These are phyloP conservation scores for Malaclemys terrapin DNA, from an alignment of 2,113 vertebrate genomes.

Conservation along the genomic window DNA sequence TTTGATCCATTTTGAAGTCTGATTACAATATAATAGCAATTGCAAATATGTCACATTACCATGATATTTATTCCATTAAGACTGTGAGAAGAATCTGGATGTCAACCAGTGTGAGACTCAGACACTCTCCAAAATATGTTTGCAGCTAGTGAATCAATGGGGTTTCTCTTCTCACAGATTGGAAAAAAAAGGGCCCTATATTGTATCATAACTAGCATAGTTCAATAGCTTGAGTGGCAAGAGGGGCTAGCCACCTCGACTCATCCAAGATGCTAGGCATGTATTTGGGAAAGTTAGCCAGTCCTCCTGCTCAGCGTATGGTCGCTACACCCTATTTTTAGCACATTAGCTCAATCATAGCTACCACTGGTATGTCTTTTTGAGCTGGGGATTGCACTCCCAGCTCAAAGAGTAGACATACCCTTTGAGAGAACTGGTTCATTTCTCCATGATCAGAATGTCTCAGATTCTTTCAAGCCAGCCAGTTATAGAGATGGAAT, in stretches of 20 bases:
- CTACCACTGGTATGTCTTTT: no score
- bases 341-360: no score
- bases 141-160: neutral
- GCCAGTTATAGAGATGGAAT: neutral
- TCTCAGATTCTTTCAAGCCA: neutral
- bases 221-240: neutral
- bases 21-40: neutral
- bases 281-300: no score
- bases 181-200: neutral
- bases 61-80: fast-evolving
- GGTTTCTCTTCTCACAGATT: neutral
- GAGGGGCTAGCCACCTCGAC: no score
- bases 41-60: neutral
- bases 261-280: no score
- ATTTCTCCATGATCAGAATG: neutral
- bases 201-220: neutral
- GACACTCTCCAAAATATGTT: neutral
- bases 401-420: no score
- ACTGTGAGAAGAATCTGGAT: neutral
- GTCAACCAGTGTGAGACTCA: neutral
- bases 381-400: no score
- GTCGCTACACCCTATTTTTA: no score
- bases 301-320: no score
- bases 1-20: neutral
- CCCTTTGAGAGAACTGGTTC: neutral